Evolutionary conservation across 2,113 vertebrate species (phyloP), one percentile per base, ranked within the genome.

Genomic region (Quiscalus mexicanus): DNA sequence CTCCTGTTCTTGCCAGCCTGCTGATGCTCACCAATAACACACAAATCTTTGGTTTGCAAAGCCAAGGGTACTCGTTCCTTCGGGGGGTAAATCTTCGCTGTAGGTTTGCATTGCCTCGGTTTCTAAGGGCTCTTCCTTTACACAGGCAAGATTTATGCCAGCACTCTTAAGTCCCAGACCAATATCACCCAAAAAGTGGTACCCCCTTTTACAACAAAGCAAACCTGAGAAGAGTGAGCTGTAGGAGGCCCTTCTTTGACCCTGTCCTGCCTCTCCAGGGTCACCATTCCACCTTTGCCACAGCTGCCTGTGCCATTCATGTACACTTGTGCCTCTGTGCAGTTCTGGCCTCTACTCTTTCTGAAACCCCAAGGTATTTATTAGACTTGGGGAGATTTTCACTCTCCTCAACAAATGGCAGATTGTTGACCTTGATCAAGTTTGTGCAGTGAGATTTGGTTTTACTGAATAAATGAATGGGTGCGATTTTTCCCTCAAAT

Each of bases 221-320:
- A 35, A 30, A 59, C 8, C 1, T 31, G 44, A 58, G 60, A 25
- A 31, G 27, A 23, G 23, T 12, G 50, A 73, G 35, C 86, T 18
- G 0, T 25, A 25, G 67, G 37, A 76, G 37, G 6, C 31, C 37
- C 12, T 90, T 71, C 52, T 82, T 5, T 33, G 49, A 7, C 1
- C 1, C 15, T 20, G 49, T 14, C 15, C 16, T 5, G 5, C 44
- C 37, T 80, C 63, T 69, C 30, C 58, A 47, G 52, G n/a, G 24
- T 70, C 76, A 28, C 60, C 58, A 41, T 18, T 6, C 41, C 7
- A 1, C 47, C 15, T 39, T 21, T 30, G 15, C 64, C 60, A 0
- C 6, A 9, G 41, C 25, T 89, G 24, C 8, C 2, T 47, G 28
- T 41, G 49, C 69, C 23, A 0, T 9, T 1, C 1, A 0, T 22